Evolutionary conservation across 1,140 invertebrate genomes (phyloP).

Genomic region (Aricia agestis): DNA sequence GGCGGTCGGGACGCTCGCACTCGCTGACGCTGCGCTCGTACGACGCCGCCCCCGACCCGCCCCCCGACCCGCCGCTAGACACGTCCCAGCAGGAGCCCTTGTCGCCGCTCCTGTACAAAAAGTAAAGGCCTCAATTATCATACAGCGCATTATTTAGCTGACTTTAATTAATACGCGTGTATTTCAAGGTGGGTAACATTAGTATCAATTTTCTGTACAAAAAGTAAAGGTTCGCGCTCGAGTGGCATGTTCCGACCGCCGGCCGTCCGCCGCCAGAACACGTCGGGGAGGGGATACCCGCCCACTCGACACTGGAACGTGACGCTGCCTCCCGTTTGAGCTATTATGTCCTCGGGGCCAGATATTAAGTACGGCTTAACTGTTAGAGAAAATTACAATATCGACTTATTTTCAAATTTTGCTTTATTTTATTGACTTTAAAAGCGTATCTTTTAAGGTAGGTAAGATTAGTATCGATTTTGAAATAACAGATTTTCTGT

Average conservation of each 20-base stretch:
- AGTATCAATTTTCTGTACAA: too few species aligned
- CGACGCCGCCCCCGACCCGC: constrained; percentile 61
- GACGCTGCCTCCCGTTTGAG: constrained; percentile 83
- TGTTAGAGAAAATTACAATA: constrained; percentile 55
- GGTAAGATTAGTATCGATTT: too few species aligned
- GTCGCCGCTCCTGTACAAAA: constrained; percentile 21
- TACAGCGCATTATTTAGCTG: too few species aligned
- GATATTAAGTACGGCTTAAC: constrained; percentile 89
- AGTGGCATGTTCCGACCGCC: constrained; percentile 84
- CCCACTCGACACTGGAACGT: constrained; percentile 87
- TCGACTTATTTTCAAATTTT: too few species aligned
- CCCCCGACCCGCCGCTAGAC: constrained; percentile 50
- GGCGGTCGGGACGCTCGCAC: constrained; percentile 40
- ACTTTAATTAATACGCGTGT: too few species aligned
- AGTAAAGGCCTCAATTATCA: background rate
- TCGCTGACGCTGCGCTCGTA: constrained; percentile 79
- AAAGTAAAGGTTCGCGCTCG: too few species aligned
- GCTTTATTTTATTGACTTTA: too few species aligned
- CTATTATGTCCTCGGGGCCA: constrained; percentile 85
- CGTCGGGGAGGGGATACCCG: constrained; percentile 85
- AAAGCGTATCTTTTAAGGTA: too few species aligned
- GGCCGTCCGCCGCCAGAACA: constrained; percentile 82
- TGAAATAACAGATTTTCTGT: too few species aligned
- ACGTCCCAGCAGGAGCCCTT: constrained; percentile 65
- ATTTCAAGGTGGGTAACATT: too few species aligned